Percentiles rank a stretch among this genome's conserved stretches.
These are phyloP conservation scores for Philypnodon macrostomus DNA, from an alignment of 2,797 vertebrate species.

Conservation along the genomic window DNA sequence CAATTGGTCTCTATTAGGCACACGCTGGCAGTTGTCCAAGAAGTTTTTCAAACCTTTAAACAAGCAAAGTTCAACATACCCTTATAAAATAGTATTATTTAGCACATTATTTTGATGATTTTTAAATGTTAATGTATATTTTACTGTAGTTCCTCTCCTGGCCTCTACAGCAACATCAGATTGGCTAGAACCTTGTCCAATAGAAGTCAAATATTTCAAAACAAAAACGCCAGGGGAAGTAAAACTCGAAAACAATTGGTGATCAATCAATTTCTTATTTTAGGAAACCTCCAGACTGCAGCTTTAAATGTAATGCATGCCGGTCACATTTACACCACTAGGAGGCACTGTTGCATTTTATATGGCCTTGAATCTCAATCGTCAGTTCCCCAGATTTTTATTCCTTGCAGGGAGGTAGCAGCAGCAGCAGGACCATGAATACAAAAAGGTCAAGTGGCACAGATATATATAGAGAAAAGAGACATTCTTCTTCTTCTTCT, in stretches of 20 bases:
- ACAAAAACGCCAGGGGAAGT: too few relatives aligned
- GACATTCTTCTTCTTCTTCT: constrained; percentile 27
- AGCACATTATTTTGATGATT: too few relatives aligned
- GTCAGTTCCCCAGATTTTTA: constrained; percentile 25
- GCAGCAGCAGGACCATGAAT: constrained; percentile 49
- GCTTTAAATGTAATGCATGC: constrained; percentile 3
- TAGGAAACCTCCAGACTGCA: too few relatives aligned
- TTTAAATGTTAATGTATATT: too few relatives aligned
- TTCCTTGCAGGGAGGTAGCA: constrained; percentile 52
- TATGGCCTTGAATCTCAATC: not conserved
- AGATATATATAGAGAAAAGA: constrained; percentile 39
- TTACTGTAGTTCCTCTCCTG: too few relatives aligned
- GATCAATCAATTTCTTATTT: too few relatives aligned
- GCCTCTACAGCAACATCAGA: too few relatives aligned
- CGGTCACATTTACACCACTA: constrained; percentile 37
- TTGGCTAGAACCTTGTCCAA: too few relatives aligned
- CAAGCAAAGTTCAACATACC: too few relatives aligned
- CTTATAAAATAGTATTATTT: too few relatives aligned
- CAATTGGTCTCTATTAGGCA: constrained; percentile 86
- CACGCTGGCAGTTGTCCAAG: constrained; percentile 91
- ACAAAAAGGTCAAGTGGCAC: constrained; percentile 64
- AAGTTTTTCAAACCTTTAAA: constrained; percentile 89
- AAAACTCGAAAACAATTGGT: too few relatives aligned
- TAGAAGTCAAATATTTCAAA: too few relatives aligned
- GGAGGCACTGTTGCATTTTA: constrained; percentile 62